Percentiles rank a stretch among this genome's conserved stretches.
Conservation (phyloP, 2,888 invertebrate genomes). For the Crocallis elinguaria region DNA sequence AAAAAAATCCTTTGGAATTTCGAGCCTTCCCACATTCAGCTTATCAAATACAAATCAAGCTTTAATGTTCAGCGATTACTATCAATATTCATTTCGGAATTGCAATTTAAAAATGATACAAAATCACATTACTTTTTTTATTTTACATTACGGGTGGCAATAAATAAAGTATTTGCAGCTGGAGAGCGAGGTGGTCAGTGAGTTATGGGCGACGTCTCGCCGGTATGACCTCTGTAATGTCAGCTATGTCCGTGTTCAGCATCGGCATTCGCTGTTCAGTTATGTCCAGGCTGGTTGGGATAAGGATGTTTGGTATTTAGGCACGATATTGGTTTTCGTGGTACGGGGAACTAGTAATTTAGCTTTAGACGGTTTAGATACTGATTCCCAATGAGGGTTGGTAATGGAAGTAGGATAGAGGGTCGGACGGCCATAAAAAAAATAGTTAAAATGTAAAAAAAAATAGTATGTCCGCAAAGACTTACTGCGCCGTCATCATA, state of each 20-base stretch:
- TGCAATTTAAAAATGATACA: slow-evolving; percentile 15
- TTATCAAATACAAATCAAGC: slow-evolving; percentile 18
- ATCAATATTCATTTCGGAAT: slow-evolving; percentile 8
- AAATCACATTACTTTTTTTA: slow-evolving; percentile 23
- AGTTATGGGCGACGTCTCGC: slow-evolving; percentile 50
- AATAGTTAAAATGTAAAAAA: no score
- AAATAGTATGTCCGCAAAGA: no score
- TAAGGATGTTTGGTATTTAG: slow-evolving; percentile 42
- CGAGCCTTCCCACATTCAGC: background rate
- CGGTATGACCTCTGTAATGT: slow-evolving; percentile 66
- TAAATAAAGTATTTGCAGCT: slow-evolving; percentile 41
- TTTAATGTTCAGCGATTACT: slow-evolving; percentile 15
- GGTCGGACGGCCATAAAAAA: no score
- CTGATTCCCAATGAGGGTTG: no score
- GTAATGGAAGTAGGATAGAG: no score
- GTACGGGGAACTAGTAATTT: slow-evolving; percentile 26
- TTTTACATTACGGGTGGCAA: slow-evolving; percentile 7
- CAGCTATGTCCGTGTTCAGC: slow-evolving; percentile 51
- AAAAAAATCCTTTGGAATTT: no score
- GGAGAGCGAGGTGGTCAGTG: slow-evolving; percentile 44
- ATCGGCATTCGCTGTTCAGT: slow-evolving; percentile 50
- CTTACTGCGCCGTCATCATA: no score
- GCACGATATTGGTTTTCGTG: slow-evolving; percentile 14
- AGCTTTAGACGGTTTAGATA: background rate
- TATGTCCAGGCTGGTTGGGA: slow-evolving; percentile 36